These are phyloP conservation scores for Elysia crispata DNA, from an alignment of 2,888 invertebrate genomes.

Conservation along the genomic window DNA sequence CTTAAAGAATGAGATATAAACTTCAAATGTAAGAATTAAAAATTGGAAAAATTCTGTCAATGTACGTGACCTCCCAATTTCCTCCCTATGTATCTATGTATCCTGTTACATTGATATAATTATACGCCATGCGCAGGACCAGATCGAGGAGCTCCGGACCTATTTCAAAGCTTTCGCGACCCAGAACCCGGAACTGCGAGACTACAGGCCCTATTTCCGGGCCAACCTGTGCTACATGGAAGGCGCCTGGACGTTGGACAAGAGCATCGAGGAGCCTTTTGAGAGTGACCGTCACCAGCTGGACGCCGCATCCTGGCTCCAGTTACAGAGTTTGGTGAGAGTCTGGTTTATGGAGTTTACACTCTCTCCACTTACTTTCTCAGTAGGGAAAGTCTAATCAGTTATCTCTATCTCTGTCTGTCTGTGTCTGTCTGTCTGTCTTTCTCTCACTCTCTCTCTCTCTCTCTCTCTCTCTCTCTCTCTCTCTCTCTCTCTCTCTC, in stretches of 20 bases:
- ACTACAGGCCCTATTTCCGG: conserved; percentile 58
- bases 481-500: background rate
- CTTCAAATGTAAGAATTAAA: no score
- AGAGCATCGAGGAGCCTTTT: conserved; percentile 56
- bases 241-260: conserved; percentile 66
- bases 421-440: background rate
- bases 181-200: conserved; percentile 3
- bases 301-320: conserved; percentile 41
- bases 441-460: conserved; percentile 13
- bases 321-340: conserved; percentile 56
- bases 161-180: conserved; percentile 25
- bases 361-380: no score
- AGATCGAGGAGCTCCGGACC: conserved; percentile 16
- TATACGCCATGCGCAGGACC: conserved; percentile 16
- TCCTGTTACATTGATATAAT: no score
- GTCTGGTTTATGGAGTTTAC: no score
- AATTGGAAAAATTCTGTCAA: no score
- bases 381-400: no score
- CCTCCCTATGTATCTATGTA: no score
- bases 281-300: conserved; percentile 67
- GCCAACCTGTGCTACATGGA: conserved; percentile 70
- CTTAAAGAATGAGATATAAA: no score
- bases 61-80: no score
- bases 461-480: background rate
- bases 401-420: background rate